Conservation (phyloP, 1,140 invertebrate genomes). For the Pemphigus obesinymphae region DNA sequence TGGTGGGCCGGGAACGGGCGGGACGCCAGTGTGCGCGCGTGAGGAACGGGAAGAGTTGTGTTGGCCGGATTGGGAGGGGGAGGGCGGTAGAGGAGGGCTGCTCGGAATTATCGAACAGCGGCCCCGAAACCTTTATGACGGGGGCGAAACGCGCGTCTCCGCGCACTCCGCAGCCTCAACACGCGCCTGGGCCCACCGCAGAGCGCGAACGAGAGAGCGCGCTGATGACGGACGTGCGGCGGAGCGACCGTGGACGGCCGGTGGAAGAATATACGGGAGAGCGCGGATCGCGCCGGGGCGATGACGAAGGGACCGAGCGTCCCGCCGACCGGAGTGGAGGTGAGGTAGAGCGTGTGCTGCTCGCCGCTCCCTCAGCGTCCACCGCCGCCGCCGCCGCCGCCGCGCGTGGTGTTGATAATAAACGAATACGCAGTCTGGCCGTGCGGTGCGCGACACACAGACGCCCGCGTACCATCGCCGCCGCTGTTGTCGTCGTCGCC, state of each 20-base stretch:
- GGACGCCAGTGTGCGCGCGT: no score
- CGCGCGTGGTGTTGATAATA: conserved; percentile 39
- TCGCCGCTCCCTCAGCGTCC: conserved; percentile 30
- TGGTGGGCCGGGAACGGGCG: not conserved
- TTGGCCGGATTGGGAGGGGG: no score
- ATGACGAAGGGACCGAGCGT: conserved; percentile 1
- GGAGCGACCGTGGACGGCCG: not conserved
- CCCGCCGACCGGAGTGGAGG: not conserved
- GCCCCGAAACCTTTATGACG: conserved; percentile 38
- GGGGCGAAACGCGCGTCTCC: not conserved
- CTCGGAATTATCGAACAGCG: conserved; percentile 41
- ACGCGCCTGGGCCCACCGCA: not conserved
- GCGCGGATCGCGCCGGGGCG: not conserved
- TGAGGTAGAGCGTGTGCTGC: not conserved
- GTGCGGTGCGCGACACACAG: conserved; percentile 40
- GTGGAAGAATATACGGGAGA: not conserved
- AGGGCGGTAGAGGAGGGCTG: not conserved
- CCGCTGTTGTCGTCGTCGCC: not conserved
- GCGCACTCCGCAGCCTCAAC: conserved; percentile 21
- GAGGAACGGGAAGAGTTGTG: no score
- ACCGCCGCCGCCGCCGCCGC: not conserved
- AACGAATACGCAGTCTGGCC: conserved; percentile 40
- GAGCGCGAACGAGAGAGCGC: not conserved
- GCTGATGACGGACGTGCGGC: not conserved
- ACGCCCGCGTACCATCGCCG: conserved; percentile 17